Base-by-base conservation (phyloP, 1,140 invertebrate species). In the Drosophila bocqueti region DNA sequence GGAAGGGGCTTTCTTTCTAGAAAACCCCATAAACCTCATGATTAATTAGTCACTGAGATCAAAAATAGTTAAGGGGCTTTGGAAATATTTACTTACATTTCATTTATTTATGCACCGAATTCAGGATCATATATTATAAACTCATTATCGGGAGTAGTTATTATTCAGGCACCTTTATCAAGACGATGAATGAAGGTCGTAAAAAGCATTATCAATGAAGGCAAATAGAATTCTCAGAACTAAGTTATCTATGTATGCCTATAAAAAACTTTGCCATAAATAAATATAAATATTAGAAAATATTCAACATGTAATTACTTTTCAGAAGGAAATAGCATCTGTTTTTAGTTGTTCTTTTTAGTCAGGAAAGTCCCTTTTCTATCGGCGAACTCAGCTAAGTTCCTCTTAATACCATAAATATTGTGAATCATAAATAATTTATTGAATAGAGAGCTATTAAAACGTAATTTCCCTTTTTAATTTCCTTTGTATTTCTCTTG, bases 11-110 rank as follows among this genome's bases (percentile, higher is more conserved):
- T 24, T 55, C 13, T 31, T 31, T 34, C 49, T 2, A 8, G 26
- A 18, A 52, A 52, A 8, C 29, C 49, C 49, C 29, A 18, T 11
- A 52, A 18, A 13, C n/a, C 29, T 13, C 1, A 34, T 8, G 2
- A 18, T n/a, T 1, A 59, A 31, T 59, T 60, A 60, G 40, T 60
- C 57, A 60, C 15, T 60, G 10, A 4, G 4, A 31, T 21, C 21
- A 45, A 29, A 38, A 18, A 45, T 21, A 59, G 7, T 29, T 31
- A 18, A 47, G 1, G 21, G 24, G 21, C 26, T 50, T 4, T 2
- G 16, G 16, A 50, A 50, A 29, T n/a, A 50, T 31, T 50, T 31
- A 34, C 34, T 34, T 11, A 34, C 2, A 34, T 34, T 34, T 34
- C 9, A 34, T 4, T 34, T 34, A 34, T 34, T 34, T 34, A 34